Base-by-base conservation (phyloP, 2,888 invertebrate genomes). In the Orchesella flavescens region DNA sequence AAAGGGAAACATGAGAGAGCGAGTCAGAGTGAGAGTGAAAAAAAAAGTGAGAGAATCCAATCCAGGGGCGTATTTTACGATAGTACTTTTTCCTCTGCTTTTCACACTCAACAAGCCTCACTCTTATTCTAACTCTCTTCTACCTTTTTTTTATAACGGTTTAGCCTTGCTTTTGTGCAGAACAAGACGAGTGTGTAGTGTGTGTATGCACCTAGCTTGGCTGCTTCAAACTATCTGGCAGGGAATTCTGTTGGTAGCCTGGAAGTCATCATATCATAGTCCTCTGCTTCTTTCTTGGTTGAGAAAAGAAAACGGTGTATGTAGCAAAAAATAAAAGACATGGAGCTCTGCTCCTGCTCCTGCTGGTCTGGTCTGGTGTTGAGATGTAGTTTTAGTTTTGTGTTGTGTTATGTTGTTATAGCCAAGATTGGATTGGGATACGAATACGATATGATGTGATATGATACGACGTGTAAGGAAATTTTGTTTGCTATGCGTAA, bases 221-320 rank as follows among this genome's bases (percentile, higher is more conserved):
- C 74, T 73, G 80, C 73, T 68, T 74, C 80, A 44, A 24, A 68
- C 68, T 81, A 81, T 81, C 80, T 81, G 80, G 24, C 44, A 74
- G 74, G 66, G 19, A 66, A 74, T 81, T 57, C 43, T 43, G 53
- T 34, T 73, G 66, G 80, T 73, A 81, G 80, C 59, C 80, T 81
- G 80, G 74, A 74, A 81, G 80, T 81, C 80, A 81, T 81, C 80
- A 74, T 66, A 61, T n/a, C n/a, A n/a, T n/a, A n/a, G n/a, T n/a
- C n/a, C 66, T 69, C 68, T 77, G 59, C 68, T 77, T 46, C 76
- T 46, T 63, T 24, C 61, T 46, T 44, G 46, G 61, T 23, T 57
- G 10, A 65, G 24, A 65, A 65, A 34, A 65, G 21, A 17, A 61
- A 23, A 34, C 21, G 43, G 34, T 13, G 61, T 23, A 24, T 24